phyloP scores from a whole-genome alignment of 1,140 invertebrate species.

The Orchesella cincta region DNA sequence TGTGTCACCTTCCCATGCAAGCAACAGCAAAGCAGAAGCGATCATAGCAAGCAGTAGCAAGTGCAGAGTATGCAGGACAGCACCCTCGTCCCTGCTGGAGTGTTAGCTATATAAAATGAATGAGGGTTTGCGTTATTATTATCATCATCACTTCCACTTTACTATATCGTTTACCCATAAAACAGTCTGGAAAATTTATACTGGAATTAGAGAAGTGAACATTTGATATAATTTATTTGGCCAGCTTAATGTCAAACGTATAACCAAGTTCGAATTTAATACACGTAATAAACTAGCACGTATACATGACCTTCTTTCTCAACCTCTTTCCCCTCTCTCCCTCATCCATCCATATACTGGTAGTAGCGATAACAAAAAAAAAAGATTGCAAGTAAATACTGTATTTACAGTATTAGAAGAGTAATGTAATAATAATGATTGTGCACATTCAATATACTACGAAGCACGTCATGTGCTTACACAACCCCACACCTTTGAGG shows the following conservation, averaged over 20 bases:
- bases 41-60: no score
- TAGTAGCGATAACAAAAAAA: background rate
- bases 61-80: no score
- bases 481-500: background rate
- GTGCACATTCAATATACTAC: background rate
- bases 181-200: no score
- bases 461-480: background rate
- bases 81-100: no score
- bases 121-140: no score
- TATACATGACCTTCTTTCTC: background rate
- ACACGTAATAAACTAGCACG: background rate
- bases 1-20: no score
- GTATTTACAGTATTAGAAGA: background rate
- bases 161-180: no score
- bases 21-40: no score
- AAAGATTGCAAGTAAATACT: conserved; percentile 1
- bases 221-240: background rate
- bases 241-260: no score
- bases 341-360: background rate
- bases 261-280: background rate
- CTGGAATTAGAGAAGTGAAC: background rate
- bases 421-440: conserved; percentile 20
- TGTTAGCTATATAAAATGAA: no score
- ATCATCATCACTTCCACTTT: no score
- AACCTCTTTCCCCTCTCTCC: background rate